phyloP scores from a whole-genome alignment of 2,797 vertebrate species.

The Poecilia picta region DNA sequence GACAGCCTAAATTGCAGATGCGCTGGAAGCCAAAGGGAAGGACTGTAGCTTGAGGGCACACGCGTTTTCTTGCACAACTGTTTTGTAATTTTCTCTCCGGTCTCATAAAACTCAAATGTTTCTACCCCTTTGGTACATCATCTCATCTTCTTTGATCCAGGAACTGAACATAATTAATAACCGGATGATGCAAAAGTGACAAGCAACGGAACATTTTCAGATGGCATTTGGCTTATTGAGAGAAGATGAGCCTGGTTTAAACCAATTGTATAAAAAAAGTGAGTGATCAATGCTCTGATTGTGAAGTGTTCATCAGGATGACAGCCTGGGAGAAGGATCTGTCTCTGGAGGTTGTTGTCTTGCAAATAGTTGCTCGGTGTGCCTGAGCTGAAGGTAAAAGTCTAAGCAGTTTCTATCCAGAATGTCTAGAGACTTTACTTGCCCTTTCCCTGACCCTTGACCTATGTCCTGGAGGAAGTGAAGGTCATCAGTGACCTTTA shows the following conservation, averaged over 20 bases:
- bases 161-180: conserved; percentile 12
- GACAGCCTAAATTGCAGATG: conserved; percentile 20
- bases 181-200: background rate
- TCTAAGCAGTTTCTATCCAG: background rate
- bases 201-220: background rate
- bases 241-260: background rate
- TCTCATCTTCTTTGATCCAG: conserved; percentile 28
- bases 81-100: conserved; percentile 56
- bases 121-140: conserved; percentile 3
- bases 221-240: background rate
- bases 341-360: background rate
- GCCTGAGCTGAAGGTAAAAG: background rate
- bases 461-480: background rate
- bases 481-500: background rate
- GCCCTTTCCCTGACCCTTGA: no score
- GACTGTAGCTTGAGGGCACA: conserved; percentile 63
- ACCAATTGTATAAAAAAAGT: background rate
- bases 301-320: no score
- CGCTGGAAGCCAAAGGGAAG: conserved; percentile 51
- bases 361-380: background rate
- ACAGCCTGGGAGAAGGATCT: no score
- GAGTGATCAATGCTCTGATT: background rate
- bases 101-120: conserved; percentile 61
- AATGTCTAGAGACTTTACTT: background rate
- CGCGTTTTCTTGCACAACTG: conserved; percentile 73